Conservation (phyloP, 2,888 invertebrate species). For the Salticus scenicus region DNA sequence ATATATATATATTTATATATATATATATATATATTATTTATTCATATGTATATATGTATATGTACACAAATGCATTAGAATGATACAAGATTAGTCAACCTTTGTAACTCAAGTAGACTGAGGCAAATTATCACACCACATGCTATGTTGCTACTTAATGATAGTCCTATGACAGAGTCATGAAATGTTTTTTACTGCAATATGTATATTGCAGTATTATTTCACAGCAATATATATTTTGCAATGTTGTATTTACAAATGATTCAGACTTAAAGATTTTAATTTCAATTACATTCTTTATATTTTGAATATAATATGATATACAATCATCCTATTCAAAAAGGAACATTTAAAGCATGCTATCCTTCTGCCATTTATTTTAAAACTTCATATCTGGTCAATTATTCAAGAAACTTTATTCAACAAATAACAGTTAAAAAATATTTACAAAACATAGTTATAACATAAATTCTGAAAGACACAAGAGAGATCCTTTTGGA, state of each 20-base stretch:
- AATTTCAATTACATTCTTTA: neutral
- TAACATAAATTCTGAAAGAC: neutral
- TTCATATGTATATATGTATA: slow-evolving; percentile 30
- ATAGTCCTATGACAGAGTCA: slow-evolving; percentile 44
- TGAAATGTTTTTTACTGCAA: too few relatives aligned
- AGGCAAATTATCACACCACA: slow-evolving; percentile 63
- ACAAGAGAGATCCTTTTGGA: neutral
- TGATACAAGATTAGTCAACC: slow-evolving; percentile 36
- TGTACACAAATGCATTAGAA: slow-evolving; percentile 61
- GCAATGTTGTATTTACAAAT: slow-evolving; percentile 60
- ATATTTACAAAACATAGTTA: neutral
- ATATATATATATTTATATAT: slow-evolving; percentile 24
- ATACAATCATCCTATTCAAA: too few relatives aligned
- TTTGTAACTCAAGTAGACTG: slow-evolving; percentile 56
- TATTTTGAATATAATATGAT: slow-evolving; percentile 20
- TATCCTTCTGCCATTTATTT: slow-evolving; percentile 32
- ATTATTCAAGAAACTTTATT: too few relatives aligned
- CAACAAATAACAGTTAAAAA: too few relatives aligned
- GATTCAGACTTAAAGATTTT: slow-evolving; percentile 8
- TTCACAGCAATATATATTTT: slow-evolving; percentile 60
- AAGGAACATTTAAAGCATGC: slow-evolving; percentile 9
- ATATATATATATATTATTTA: neutral
- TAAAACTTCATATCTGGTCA: too few relatives aligned
- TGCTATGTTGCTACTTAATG: slow-evolving; percentile 64
- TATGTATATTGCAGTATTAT: slow-evolving; percentile 56